These are phyloP conservation scores for Drosophila pseudoananassae DNA, from an alignment of 1,140 invertebrate genomes.

Conservation along the genomic window DNA sequence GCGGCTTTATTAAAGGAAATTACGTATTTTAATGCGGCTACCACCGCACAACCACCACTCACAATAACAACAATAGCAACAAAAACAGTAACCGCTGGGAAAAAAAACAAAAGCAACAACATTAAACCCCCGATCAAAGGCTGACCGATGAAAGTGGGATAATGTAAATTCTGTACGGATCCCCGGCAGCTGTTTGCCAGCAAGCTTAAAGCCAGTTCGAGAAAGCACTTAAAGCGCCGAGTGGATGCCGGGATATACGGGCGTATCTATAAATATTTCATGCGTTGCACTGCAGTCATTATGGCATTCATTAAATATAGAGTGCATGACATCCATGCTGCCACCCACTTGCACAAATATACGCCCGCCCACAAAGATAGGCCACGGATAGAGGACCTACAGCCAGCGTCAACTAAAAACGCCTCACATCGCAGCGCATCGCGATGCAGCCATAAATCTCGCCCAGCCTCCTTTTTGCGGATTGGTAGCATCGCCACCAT, in stretches of 20 bases:
- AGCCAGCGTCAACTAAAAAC: slow-evolving; percentile 65
- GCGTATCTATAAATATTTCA: slow-evolving; percentile 78
- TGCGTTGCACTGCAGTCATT: slow-evolving; percentile 81
- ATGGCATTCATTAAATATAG: slow-evolving; percentile 80
- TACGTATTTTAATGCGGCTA: slow-evolving; percentile 66
- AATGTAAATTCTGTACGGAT: slow-evolving; percentile 47
- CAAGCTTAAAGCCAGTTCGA: slow-evolving; percentile 34
- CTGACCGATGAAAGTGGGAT: slow-evolving; percentile 17
- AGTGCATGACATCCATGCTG: slow-evolving; percentile 52
- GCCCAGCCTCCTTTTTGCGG: slow-evolving; percentile 20
- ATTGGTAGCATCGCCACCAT: slow-evolving; percentile 21
- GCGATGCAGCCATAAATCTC: slow-evolving; percentile 68
- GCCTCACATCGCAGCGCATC: slow-evolving; percentile 43
- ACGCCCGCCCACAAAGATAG: slow-evolving; percentile 8
- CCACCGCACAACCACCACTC: slow-evolving; percentile 33
- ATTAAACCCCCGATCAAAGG: slow-evolving; percentile 29
- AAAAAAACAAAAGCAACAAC: slow-evolving; percentile 33
- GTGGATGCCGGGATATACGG: slow-evolving; percentile 35
- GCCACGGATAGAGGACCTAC: slow-evolving; percentile 36
- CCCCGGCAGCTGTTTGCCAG: slow-evolving; percentile 46
- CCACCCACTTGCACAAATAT: background rate
- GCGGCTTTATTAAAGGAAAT: slow-evolving; percentile 82
- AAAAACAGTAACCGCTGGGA: slow-evolving; percentile 11
- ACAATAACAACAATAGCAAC: slow-evolving; percentile 38
- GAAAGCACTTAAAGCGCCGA: slow-evolving; percentile 46